A percentile compares a stretch with the other conserved stretches of the same genome.
Evolutionary conservation across 1,140 invertebrate genomes (phyloP).

Genomic region (Magallana gigas): DNA sequence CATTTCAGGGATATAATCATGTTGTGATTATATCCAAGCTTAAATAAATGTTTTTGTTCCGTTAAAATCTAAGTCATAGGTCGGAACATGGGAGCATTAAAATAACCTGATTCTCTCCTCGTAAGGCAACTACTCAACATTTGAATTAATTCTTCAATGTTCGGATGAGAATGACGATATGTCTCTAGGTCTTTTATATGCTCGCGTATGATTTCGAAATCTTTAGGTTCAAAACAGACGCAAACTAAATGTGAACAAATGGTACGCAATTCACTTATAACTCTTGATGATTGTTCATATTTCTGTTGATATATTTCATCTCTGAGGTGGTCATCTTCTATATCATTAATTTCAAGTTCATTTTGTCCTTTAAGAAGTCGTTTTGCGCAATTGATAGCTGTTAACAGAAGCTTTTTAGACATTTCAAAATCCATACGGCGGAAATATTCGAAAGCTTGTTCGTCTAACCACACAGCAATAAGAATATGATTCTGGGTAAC

Average conservation of each 20-base stretch:
- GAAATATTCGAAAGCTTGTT: background rate
- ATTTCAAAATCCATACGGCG: background rate
- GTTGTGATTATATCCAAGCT: no score
- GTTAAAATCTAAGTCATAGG: no score
- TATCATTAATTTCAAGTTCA: background rate
- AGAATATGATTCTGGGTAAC: background rate
- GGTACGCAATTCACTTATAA: background rate
- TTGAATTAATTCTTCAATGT: no score
- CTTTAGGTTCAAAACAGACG: background rate
- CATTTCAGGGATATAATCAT: no score
- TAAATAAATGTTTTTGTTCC: no score
- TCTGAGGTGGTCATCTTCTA: background rate
- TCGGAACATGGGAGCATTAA: no score
- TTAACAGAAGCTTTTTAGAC: background rate
- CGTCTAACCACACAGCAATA: background rate
- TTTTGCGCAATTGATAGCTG: background rate
- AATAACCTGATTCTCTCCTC: no score
- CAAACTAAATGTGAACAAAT: background rate
- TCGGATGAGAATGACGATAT: background rate
- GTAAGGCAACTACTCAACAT: no score
- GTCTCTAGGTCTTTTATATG: background rate
- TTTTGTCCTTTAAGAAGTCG: background rate
- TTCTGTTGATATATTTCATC: background rate
- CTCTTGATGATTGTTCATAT: background rate
- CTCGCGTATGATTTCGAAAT: background rate